Percentiles rank a stretch among this genome's conserved stretches.
These are phyloP conservation scores for Sesamia inferens DNA, from an alignment of 2,888 invertebrate species.

Conservation along the genomic window DNA sequence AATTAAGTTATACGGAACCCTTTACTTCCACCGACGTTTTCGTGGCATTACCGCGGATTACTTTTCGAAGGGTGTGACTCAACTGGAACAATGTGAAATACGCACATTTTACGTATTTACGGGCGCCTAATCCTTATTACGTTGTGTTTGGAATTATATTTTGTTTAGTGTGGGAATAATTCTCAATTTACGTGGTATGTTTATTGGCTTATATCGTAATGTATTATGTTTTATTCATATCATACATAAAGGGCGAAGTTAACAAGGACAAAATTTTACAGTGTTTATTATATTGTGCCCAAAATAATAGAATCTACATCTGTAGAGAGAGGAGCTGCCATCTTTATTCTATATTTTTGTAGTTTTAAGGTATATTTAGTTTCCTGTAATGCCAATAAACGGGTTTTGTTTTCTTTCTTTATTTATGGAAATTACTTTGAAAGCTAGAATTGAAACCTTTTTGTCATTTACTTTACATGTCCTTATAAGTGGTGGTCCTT, in stretches of 20 bases:
- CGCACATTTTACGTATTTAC: constrained; percentile 65
- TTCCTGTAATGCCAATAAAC: too few relatives aligned
- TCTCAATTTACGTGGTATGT: constrained; percentile 42
- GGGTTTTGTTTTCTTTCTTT: too few relatives aligned
- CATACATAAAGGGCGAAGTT: constrained; percentile 17
- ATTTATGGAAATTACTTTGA: not conserved
- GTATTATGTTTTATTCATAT: constrained; percentile 36
- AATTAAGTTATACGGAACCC: constrained; percentile 86
- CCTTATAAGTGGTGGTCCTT: too few relatives aligned
- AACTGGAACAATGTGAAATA: constrained; percentile 69
- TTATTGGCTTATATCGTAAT: constrained; percentile 15
- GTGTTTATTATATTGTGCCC: not conserved
- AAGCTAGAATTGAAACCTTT: not conserved
- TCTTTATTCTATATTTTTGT: too few relatives aligned
- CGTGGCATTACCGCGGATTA: constrained; percentile 83
- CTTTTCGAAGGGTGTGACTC: constrained; percentile 71
- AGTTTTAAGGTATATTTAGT: too few relatives aligned
- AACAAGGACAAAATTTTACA: not conserved
- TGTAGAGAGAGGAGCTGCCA: too few relatives aligned
- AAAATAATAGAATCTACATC: not conserved
- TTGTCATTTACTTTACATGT: not conserved
- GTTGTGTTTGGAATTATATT: constrained; percentile 62
- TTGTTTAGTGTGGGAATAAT: constrained; percentile 51
- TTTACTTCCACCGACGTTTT: constrained; percentile 82
- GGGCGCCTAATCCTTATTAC: constrained; percentile 67